phyloP scores from a whole-genome alignment of 2,113 vertebrate genomes.

The Vombatus ursinus region DNA sequence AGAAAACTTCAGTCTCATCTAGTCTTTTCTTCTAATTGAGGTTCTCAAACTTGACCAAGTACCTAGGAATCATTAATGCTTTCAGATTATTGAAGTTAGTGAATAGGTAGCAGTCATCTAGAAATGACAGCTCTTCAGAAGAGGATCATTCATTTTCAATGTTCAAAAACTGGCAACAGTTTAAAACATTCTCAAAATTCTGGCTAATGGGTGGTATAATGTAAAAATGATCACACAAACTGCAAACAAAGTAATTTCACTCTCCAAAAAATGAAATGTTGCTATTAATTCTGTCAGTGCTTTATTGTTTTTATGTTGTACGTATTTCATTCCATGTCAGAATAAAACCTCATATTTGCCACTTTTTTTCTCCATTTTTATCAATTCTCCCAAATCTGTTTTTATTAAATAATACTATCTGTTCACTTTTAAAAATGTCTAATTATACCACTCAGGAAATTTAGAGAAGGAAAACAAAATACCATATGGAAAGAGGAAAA shows the following conservation, averaged over 20 bases:
- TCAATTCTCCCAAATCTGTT: constrained; percentile 1
- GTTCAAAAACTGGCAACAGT: constrained; percentile 58
- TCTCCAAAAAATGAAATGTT: constrained; percentile 58
- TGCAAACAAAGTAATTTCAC: constrained; percentile 56
- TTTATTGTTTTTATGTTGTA: constrained; percentile 51
- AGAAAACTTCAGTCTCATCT: neutral
- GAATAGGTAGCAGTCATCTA: constrained; percentile 47
- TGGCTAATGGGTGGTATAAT: constrained; percentile 44
- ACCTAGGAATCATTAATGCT: constrained; percentile 22
- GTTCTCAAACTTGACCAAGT: neutral
- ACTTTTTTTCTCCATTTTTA: constrained; percentile 4
- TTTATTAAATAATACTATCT: constrained; percentile 22
- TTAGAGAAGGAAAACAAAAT: constrained; percentile 15
- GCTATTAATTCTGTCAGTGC: constrained; percentile 39
- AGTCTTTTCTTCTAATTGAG: neutral
- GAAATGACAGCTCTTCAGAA: constrained; percentile 69
- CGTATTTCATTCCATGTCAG: constrained; percentile 35
- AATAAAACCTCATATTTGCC: constrained; percentile 31
- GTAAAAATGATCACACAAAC: constrained; percentile 64
- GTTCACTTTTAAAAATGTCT: constrained; percentile 1
- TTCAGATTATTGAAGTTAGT: constrained; percentile 20
- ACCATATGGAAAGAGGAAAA: neutral
- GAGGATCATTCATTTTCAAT: constrained; percentile 61
- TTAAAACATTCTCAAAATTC: constrained; percentile 49
- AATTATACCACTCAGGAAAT: neutral